Conservation (phyloP, 2,888 invertebrate genomes). For the Drosophila dives region DNA sequence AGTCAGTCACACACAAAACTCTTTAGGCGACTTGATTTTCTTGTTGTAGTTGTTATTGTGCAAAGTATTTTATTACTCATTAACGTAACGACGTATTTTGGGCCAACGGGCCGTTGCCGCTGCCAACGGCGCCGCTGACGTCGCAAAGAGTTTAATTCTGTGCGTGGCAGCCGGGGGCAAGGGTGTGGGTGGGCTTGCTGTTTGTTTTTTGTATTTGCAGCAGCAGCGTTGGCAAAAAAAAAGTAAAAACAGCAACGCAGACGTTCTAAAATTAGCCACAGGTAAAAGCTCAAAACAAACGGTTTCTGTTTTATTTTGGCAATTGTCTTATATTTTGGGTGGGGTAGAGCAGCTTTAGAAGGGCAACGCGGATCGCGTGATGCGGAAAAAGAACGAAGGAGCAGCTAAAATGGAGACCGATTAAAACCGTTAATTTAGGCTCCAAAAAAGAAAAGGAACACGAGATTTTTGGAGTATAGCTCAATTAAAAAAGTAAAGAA, state of each 20-base stretch:
- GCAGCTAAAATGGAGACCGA: not conserved
- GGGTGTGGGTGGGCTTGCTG: slow-evolving; percentile 12
- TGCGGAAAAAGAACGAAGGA: slow-evolving; percentile 43
- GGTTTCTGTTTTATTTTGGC: slow-evolving; percentile 48
- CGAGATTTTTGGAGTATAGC: slow-evolving; percentile 8
- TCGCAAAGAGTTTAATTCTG: slow-evolving; percentile 41
- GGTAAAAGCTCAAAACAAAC: slow-evolving; percentile 71
- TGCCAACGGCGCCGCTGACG: slow-evolving; percentile 52
- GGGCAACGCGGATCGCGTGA: slow-evolving; percentile 67
- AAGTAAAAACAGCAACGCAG: slow-evolving; percentile 51
- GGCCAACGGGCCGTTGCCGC: slow-evolving; percentile 54
- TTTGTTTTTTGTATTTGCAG: slow-evolving; percentile 53
- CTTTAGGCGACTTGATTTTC: slow-evolving; percentile 28
- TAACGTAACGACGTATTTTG: slow-evolving; percentile 79
- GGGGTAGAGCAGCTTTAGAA: slow-evolving; percentile 54
- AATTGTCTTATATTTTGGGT: slow-evolving; percentile 30
- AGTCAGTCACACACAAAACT: slow-evolving; percentile 35
- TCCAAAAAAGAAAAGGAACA: not conserved
- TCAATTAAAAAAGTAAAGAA: slow-evolving; percentile 8
- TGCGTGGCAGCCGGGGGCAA: slow-evolving; percentile 5
- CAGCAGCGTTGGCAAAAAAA: slow-evolving; percentile 68
- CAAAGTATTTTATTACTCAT: slow-evolving; percentile 81
- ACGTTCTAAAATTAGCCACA: slow-evolving; percentile 75
- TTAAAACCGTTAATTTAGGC: slow-evolving; percentile 39
- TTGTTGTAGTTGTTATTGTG: slow-evolving; percentile 40